A percentile compares a stretch with the other conserved stretches of the same genome.
Evolutionary conservation across 2,797 vertebrate species (phyloP).

Genomic region (Enteromius thamalakanensis): DNA sequence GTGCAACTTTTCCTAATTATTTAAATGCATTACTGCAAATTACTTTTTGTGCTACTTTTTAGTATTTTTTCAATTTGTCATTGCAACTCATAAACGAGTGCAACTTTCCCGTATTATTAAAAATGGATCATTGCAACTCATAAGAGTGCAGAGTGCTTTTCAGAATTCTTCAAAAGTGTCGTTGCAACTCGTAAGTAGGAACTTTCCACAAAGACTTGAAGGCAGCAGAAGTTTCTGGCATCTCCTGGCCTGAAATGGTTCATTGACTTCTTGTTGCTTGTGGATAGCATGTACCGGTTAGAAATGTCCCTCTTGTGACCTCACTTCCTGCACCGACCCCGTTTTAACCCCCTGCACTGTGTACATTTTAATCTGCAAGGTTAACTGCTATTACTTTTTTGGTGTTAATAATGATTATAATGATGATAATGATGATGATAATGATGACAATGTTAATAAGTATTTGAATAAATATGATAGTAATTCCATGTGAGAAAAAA

Average conservation of each 20-base stretch:
- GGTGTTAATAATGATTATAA: slow-evolving; percentile 78
- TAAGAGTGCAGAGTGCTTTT: not conserved
- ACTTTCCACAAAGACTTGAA: slow-evolving; percentile 39
- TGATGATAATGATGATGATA: slow-evolving; percentile 38
- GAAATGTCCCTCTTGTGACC: slow-evolving; percentile 82
- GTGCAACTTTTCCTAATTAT: slow-evolving; percentile 16
- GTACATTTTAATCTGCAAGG: slow-evolving; percentile 83
- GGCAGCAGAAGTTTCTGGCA: slow-evolving; percentile 46
- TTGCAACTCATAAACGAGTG: slow-evolving; percentile 44
- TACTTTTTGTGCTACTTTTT: not conserved
- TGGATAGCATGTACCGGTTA: slow-evolving; percentile 87
- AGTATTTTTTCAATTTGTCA: not conserved
- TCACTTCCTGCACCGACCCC: slow-evolving; percentile 58
- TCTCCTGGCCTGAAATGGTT: slow-evolving; percentile 70
- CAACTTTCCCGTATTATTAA: not conserved
- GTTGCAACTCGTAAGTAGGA: slow-evolving; percentile 58
- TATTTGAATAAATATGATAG: slow-evolving; percentile 82
- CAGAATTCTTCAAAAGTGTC: not conserved
- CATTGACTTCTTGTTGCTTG: slow-evolving; percentile 78
- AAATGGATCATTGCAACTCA: not conserved
- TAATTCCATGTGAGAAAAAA: slow-evolving; percentile 75
- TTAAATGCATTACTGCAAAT: not conserved
- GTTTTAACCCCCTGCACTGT: slow-evolving; percentile 74
- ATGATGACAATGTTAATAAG: slow-evolving; percentile 77
- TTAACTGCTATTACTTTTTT: slow-evolving; percentile 81